Base-by-base conservation (phyloP, 2,797 vertebrate species). In the Sebastes paucispinis region DNA sequence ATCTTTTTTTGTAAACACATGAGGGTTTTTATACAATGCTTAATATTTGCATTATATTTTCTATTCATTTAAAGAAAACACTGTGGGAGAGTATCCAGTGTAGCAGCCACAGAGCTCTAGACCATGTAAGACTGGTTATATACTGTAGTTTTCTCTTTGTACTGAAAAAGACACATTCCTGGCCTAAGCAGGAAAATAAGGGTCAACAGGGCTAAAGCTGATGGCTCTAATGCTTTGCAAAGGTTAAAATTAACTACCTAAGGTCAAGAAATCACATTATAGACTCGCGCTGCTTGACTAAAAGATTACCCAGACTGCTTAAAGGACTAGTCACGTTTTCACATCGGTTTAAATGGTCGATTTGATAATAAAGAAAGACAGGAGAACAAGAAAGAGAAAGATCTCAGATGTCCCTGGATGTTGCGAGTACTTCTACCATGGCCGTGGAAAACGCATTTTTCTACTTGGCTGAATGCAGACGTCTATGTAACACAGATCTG, bases 41-140 rank as follows among this genome's bases (percentile, higher is more conserved):
- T 81, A 55, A 83, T 14, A 73, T 73, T 80, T 82, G 62, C 57
- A 83, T 84, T 50, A 78, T 74, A 83, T 55, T 69, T 67, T 54
- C 39, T 82, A 39, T 74, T 36, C 34, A 27, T 74, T 73, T 72
- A 8, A 75, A 69, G 4, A 34, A 31, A 4, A 68, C 55, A 77
- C 12, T 9, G 27, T 8, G 32, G 47, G 43, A 13, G 34, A 47
- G 34, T 13, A 31, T 67, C 10, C 2, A 47, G 16, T 31, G 14
- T 14, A 62, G 32, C n/a, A 75, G 69, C 36, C 52, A 25, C 10
- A 57, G 47, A 75, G 58, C 54, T 68, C 27, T 27, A 27, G 5
- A 78, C 32, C 20, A 25, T 29, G 20, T 43, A 20, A 70, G 14
- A 43, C 25, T 52, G 25, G 31, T 36, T 63, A 22, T 18, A 80